Conservation (phyloP, 2,113 vertebrate species). For the Rousettus leschenaultii region DNA sequence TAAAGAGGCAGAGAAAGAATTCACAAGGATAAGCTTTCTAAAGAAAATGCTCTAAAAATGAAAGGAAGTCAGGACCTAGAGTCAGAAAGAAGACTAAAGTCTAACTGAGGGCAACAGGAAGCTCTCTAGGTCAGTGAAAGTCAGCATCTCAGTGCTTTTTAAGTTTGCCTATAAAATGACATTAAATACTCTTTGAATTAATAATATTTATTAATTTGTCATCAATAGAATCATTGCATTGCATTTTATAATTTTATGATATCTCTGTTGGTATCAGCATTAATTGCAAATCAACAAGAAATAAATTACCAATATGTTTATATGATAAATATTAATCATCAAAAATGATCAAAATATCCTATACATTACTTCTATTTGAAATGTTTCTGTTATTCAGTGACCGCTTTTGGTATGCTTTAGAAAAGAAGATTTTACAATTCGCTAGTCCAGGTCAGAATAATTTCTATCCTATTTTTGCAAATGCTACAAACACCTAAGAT, state of each 20-base stretch:
- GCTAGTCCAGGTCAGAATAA: neutral
- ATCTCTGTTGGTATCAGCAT: neutral
- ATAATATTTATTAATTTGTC: neutral
- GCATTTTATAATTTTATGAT: neutral
- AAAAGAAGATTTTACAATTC: neutral
- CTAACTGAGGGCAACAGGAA: neutral
- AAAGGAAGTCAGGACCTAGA: neutral
- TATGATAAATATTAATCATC: neutral
- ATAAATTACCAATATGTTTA: neutral
- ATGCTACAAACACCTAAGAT: neutral
- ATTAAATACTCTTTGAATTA: neutral
- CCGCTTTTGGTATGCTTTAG: neutral
- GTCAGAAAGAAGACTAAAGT: neutral
- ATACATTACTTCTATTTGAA: neutral
- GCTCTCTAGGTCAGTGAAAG: neutral
- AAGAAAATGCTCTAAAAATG: neutral
- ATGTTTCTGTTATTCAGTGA: neutral
- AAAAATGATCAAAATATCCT: neutral
- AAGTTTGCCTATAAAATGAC: neutral
- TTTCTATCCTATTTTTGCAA: neutral
- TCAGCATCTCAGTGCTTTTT: neutral
- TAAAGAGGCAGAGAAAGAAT: neutral
- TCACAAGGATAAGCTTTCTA: neutral
- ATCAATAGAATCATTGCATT: neutral
- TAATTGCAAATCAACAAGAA: neutral